A percentile compares a stretch with the other conserved stretches of the same genome.
These are phyloP conservation scores for Lasius fuliginosus DNA, from an alignment of 2,888 invertebrate genomes.

Conservation along the genomic window DNA sequence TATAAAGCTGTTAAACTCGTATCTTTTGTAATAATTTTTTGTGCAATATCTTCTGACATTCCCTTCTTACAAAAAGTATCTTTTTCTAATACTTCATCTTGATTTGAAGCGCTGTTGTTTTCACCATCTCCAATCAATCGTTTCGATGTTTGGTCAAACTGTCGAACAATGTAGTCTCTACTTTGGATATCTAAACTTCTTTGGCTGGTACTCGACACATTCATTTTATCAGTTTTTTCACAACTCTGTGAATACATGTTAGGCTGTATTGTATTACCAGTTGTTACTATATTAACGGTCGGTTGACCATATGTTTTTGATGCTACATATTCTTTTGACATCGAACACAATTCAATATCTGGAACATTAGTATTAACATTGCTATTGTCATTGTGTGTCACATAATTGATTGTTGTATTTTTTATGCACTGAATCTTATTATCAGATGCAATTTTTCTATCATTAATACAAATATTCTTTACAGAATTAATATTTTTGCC, in stretches of 20 bases:
- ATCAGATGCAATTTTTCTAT: neutral
- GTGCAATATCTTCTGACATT: neutral
- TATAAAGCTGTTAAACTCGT: neutral
- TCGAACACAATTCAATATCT: neutral
- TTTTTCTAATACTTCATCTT: neutral
- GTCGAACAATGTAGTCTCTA: neutral
- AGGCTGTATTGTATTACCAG: neutral
- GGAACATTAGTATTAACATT: neutral
- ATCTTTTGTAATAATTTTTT: neutral
- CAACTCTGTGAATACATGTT: neutral
- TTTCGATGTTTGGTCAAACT: slow-evolving; percentile 29
- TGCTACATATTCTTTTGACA: neutral
- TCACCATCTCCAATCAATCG: neutral
- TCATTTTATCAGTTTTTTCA: neutral
- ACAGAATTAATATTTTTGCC: neutral
- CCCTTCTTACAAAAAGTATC: neutral
- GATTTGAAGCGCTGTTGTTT: neutral
- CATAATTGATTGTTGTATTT: neutral
- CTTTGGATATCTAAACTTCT: neutral
- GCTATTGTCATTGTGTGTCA: neutral
- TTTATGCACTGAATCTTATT: neutral
- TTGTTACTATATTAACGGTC: neutral
- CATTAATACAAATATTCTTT: neutral
- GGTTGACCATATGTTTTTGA: neutral
- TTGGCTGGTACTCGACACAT: neutral